phyloP scores from a whole-genome alignment of 2,888 invertebrate species.

The Cybosia mesomella region DNA sequence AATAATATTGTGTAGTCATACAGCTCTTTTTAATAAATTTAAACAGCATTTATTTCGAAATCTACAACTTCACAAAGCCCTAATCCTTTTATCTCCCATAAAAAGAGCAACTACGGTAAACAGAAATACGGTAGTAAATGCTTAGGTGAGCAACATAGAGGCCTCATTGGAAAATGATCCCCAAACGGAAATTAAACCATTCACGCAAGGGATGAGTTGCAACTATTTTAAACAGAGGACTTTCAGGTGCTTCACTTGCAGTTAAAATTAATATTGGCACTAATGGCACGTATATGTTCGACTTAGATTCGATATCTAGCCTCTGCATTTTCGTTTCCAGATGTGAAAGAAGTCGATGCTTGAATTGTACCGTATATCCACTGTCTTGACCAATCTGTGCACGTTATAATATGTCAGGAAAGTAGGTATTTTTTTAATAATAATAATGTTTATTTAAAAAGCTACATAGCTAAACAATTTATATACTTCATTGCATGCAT shows the following conservation, averaged over 20 bases:
- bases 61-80: conserved; percentile 4
- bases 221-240: conserved; percentile 34
- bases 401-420: too few species aligned
- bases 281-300: not conserved
- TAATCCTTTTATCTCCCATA: conserved; percentile 4
- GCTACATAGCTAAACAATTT: too few species aligned
- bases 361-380: too few species aligned
- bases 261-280: conserved; percentile 5
- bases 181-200: conserved; percentile 65
- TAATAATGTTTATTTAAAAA: too few species aligned
- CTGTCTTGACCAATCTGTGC: too few species aligned
- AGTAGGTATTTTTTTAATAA: too few species aligned
- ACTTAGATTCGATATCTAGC: not conserved
- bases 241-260: conserved; percentile 29
- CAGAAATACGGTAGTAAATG: conserved; percentile 19
- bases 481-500: too few species aligned
- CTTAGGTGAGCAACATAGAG: conserved; percentile 32
- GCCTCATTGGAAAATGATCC: conserved; percentile 58
- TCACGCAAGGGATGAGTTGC: conserved; percentile 56
- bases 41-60: not conserved
- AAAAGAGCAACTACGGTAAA: conserved; percentile 6
- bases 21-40: not conserved
- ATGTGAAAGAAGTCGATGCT: too few species aligned
- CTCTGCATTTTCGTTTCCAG: not conserved
- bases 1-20: not conserved